phyloP scores from a whole-genome alignment of 2,888 invertebrate genomes.

The Pseudoips prasinana region DNA sequence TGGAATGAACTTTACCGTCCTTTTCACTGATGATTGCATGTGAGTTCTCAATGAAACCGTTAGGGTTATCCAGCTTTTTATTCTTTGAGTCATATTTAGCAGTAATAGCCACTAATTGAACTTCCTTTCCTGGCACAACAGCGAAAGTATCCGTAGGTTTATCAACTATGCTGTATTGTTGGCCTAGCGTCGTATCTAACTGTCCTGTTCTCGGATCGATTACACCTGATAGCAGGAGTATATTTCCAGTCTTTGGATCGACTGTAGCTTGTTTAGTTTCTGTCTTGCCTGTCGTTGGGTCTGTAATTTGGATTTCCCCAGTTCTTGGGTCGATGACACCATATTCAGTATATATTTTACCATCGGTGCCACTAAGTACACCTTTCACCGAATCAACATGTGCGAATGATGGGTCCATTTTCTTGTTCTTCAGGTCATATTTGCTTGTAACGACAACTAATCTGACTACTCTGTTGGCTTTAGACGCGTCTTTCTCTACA shows the following conservation, averaged over 20 bases:
- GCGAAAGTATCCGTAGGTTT: slow-evolving; percentile 77
- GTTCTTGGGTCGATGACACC: slow-evolving; percentile 84
- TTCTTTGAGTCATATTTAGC: slow-evolving; percentile 83
- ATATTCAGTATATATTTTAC: slow-evolving; percentile 83
- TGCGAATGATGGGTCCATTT: slow-evolving; percentile 77
- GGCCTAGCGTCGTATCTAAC: slow-evolving; percentile 79
- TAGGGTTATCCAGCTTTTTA: slow-evolving; percentile 81
- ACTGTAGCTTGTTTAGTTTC: slow-evolving; percentile 67
- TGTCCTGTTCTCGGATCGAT: slow-evolving; percentile 82
- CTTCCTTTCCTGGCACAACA: slow-evolving; percentile 64
- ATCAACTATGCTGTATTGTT: slow-evolving; percentile 83
- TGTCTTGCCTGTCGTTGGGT: slow-evolving; percentile 68
- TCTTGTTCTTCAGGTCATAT: slow-evolving; percentile 79
- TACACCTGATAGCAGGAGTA: slow-evolving; percentile 77
- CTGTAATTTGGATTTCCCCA: slow-evolving; percentile 71
- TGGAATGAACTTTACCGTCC: slow-evolving; percentile 85
- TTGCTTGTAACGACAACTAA: slow-evolving; percentile 83
- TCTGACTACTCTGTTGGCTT: slow-evolving; percentile 83
- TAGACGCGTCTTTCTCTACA: slow-evolving; percentile 84
- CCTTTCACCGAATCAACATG: slow-evolving; percentile 73
- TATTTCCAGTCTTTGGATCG: slow-evolving; percentile 79
- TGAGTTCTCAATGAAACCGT: slow-evolving; percentile 77
- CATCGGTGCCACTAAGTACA: slow-evolving; percentile 81
- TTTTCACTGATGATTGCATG: slow-evolving; percentile 84
- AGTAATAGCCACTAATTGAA: slow-evolving; percentile 82